A percentile compares a stretch with the other conserved stretches of the same genome.
These are phyloP conservation scores for Stenchaetothrips biformis DNA, from an alignment of 2,888 invertebrate genomes.

Conservation along the genomic window DNA sequence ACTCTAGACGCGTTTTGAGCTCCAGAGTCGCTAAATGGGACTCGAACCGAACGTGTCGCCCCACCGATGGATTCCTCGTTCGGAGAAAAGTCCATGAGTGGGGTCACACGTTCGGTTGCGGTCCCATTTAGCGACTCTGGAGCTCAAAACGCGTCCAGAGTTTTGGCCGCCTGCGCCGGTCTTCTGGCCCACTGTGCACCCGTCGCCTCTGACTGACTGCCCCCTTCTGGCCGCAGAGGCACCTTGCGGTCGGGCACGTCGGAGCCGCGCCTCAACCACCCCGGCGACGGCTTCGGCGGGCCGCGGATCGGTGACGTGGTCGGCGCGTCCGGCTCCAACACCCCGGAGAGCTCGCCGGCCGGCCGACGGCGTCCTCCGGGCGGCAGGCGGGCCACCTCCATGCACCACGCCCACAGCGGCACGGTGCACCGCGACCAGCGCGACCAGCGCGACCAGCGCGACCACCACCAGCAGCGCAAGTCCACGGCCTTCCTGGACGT, in stretches of 20 bases:
- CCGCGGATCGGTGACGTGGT: background rate
- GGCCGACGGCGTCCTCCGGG: background rate
- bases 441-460: conserved; percentile 47
- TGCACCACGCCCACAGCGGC: conserved; percentile 15
- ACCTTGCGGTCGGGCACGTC: background rate
- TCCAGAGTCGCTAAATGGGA: too few species aligned
- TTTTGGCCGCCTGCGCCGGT: too few species aligned
- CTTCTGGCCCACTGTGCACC: too few species aligned
- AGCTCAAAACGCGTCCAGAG: too few species aligned
- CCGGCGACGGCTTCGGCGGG: background rate
- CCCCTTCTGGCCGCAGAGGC: background rate
- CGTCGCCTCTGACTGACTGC: too few species aligned
- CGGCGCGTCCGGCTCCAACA: conserved; percentile 2
- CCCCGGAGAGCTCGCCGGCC: background rate
- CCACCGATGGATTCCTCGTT: too few species aligned
- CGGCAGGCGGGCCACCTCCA: background rate
- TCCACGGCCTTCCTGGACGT: conserved; percentile 69
- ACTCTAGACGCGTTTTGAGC: too few species aligned
- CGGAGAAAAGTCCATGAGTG: too few species aligned
- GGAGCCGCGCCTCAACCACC: conserved; percentile 8
- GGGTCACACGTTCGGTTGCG: too few species aligned
- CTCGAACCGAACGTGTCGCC: too few species aligned
- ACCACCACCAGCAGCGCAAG: conserved; percentile 50
- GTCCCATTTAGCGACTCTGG: too few species aligned
- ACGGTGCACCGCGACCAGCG: conserved; percentile 14